Base-by-base conservation (phyloP, 1,140 invertebrate species). In the Scaptomyza hsui region DNA sequence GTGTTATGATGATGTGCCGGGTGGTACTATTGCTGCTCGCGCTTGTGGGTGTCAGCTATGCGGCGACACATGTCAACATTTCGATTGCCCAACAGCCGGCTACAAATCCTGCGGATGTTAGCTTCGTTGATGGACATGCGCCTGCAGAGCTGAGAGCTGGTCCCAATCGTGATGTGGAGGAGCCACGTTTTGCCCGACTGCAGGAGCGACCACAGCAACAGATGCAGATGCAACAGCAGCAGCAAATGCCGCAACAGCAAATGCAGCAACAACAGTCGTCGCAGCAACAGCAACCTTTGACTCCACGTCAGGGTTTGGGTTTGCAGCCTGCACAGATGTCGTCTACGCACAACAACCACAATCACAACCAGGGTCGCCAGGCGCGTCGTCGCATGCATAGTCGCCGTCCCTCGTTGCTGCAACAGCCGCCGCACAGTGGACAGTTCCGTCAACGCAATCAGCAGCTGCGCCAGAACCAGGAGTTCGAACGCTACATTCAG, bases 401-500 rank as follows among this genome's bases (percentile, higher is more conserved):
- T 35, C 68, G 82, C 35, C 82, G 82, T 3, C 82, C 77, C 18
- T 52, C 63, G 0, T 7, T 78, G 7, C 62, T 68, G 6, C 82
- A 89, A 45, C 82, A 83, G 67, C 82, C 78, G 3, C 70, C 74
- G 6, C 82, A 82, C 48, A 88, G 68, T 16, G 74, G 78, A 4
- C 89, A 90, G 16, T 81, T 90, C 53, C 73, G 85, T 5, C 76
- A 90, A 55, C 62, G 75, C 13, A 88, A 77, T 39, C 76, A 89
- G 26, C 89, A 90, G 52, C 65, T 88, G 9, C 86, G 80, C 0
- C 81, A 91, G 45, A 91, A 91, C 49, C 79, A 90, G 68, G 89
- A 91, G 41, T 91, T 91, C 39, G 89, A 91, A 35, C 86, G 89
- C 0, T 91, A 90, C 48, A 89, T 91, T 37, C 89, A 91, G 29